A percentile compares a stretch with the other conserved stretches of the same genome.
These are phyloP conservation scores for Gulo gulo DNA, from an alignment of 2,113 vertebrate genomes.

Conservation along the genomic window DNA sequence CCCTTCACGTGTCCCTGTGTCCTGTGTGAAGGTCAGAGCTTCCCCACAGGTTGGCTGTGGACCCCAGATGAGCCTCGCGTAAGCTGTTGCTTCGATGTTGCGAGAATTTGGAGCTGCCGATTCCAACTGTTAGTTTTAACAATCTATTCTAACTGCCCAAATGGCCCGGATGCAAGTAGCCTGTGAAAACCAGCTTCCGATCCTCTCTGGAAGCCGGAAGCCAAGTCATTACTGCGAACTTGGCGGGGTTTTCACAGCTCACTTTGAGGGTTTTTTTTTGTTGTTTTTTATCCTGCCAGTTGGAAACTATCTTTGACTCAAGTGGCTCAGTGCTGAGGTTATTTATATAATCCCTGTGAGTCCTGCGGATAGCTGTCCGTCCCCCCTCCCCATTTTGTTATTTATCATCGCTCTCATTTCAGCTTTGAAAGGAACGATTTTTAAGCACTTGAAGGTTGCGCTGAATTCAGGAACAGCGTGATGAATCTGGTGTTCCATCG, in stretches of 20 bases:
- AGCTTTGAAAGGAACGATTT: conserved; percentile 31
- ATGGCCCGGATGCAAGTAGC: not conserved
- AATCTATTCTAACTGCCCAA: not conserved
- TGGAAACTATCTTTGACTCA: not conserved
- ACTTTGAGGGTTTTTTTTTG: not conserved
- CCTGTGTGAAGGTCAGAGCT: not conserved
- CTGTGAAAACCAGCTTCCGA: not conserved
- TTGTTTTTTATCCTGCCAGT: not conserved
- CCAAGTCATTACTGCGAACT: not conserved
- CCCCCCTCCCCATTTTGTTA: not conserved
- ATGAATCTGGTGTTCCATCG: not conserved
- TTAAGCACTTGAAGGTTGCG: not conserved
- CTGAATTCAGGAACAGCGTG: not conserved
- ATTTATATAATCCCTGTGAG: not conserved
- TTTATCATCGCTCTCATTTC: not conserved
- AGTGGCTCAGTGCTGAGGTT: not conserved
- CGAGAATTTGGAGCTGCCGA: not conserved
- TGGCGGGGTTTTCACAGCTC: not conserved
- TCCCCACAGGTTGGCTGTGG: fast-evolving
- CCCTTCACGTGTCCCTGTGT: not conserved
- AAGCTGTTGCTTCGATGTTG: not conserved
- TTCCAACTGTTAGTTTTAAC: conserved; percentile 23
- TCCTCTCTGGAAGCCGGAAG: not conserved
- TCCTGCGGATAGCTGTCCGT: not conserved
- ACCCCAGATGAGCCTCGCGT: not conserved